Conservation (phyloP, 2,113 vertebrate species). For the Chauna torquata region DNA sequence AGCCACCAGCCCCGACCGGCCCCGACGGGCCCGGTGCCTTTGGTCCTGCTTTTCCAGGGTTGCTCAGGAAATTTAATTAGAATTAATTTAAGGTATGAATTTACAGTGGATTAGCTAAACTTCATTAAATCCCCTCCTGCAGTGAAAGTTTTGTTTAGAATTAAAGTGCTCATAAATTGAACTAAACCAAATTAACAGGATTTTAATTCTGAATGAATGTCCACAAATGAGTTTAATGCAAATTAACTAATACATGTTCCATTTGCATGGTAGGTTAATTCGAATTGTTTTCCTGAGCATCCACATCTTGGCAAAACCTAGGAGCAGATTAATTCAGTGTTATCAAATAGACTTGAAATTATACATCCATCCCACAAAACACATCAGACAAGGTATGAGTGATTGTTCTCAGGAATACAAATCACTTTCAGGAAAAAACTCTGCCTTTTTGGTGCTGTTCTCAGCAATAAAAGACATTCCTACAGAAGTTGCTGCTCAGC, state of each 20-base stretch:
- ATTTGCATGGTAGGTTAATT: fast-evolving
- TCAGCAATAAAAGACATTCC: fast-evolving
- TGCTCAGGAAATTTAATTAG: neutral
- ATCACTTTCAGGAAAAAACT: neutral
- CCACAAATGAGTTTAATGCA: neutral
- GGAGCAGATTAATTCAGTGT: neutral
- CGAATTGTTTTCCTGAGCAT: neutral
- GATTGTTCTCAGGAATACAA: neutral
- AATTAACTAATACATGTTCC: neutral
- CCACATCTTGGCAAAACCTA: neutral
- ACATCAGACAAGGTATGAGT: fast-evolving
- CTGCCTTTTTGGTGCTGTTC: neutral
- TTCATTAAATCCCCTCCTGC: neutral
- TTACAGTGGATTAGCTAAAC: neutral
- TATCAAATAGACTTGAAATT: neutral
- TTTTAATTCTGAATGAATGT: neutral
- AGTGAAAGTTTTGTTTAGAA: neutral
- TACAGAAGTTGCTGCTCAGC: fast-evolving
- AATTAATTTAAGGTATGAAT: neutral
- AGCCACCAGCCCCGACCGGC: too few species aligned
- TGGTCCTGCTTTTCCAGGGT: neutral
- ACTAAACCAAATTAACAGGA: neutral
- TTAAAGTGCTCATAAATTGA: neutral
- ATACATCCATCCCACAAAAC: fast-evolving
- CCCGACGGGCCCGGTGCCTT: fast-evolving